Conservation (phyloP, 2,888 invertebrate genomes). For the Trachelus troglodyta region DNA sequence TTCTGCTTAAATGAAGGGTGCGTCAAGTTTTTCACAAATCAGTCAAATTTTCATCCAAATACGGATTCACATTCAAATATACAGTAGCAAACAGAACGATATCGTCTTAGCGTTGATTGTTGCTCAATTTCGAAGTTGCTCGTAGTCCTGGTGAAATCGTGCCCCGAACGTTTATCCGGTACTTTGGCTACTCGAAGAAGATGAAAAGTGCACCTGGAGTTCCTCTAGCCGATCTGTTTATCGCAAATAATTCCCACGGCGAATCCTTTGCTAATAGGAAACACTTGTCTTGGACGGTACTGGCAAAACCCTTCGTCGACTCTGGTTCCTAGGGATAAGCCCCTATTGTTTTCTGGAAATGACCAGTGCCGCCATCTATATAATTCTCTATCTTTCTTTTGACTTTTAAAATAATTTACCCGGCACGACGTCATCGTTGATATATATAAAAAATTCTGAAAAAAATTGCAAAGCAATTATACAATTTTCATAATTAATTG, state of each 20-base stretch:
- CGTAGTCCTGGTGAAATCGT: constrained; percentile 23
- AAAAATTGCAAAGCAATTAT: no score
- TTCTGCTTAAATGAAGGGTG: not conserved
- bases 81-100: not conserved
- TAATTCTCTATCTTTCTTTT: not conserved
- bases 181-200: constrained; percentile 18
- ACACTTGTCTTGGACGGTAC: constrained; percentile 12
- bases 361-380: not conserved
- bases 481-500: no score
- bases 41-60: not conserved
- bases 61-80: not conserved
- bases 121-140: constrained; percentile 1
- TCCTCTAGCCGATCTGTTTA: constrained; percentile 36
- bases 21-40: not conserved
- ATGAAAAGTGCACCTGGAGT: constrained; percentile 2
- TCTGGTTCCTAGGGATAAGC: not conserved
- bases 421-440: no score
- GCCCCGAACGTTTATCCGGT: constrained; percentile 25
- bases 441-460: no score
- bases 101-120: not conserved
- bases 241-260: constrained; percentile 38
- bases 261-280: constrained; percentile 36
- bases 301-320: not conserved
- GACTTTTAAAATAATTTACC: no score
- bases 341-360: not conserved